Conservation (phyloP, 2,888 invertebrate genomes). For the Drosophila hamatofila region DNA sequence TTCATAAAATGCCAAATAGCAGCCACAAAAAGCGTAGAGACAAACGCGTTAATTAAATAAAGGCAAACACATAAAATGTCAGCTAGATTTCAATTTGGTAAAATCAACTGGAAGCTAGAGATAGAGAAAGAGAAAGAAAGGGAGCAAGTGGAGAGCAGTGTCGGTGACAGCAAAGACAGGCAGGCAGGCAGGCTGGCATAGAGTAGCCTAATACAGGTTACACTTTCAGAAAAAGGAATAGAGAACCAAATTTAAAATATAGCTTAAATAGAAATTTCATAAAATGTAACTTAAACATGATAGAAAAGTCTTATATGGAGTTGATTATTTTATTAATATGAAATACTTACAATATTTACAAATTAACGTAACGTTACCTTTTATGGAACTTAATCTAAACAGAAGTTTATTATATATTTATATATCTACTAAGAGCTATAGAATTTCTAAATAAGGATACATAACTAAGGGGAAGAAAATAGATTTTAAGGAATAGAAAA, state of each 20-base stretch:
- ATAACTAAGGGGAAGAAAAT: no score
- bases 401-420: no score
- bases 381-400: no score
- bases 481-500: no score
- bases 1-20: constrained; percentile 68
- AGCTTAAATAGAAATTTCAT: neutral
- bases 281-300: neutral
- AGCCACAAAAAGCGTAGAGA: constrained; percentile 24
- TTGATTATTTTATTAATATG: no score
- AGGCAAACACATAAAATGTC: constrained; percentile 66
- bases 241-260: neutral
- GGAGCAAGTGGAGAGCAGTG: neutral
- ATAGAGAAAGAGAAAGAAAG: neutral
- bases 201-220: neutral
- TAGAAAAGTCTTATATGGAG: neutral
- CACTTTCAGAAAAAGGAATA: constrained; percentile 4
- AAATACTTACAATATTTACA: no score
- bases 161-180: neutral
- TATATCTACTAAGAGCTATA: no score
- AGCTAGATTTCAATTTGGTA: constrained; percentile 71
- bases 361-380: no score
- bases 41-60: constrained; percentile 71
- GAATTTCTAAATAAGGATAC: no score
- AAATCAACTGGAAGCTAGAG: neutral
- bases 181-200: neutral